Conservation (phyloP, 53 echinoderm and acorn worm genomes). For the Antedon mediterranea region DNA sequence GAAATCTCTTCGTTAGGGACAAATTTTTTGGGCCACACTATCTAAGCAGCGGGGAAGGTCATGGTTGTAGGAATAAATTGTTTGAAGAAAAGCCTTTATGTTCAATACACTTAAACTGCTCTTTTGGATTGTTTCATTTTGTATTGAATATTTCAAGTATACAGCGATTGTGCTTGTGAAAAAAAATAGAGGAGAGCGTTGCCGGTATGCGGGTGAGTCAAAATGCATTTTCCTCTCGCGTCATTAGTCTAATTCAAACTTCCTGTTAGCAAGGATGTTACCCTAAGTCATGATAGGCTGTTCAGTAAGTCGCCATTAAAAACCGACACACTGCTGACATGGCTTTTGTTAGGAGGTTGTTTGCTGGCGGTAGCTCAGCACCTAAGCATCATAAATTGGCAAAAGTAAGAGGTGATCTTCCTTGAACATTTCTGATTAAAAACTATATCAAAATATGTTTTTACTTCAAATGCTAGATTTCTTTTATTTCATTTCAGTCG, state of each 20-base stretch:
- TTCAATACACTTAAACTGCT: background rate
- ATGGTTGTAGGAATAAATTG: background rate
- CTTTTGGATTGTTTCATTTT: background rate
- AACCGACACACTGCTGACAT: background rate
- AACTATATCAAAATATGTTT: background rate
- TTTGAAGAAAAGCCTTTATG: background rate
- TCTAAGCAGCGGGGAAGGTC: background rate
- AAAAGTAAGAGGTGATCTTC: background rate
- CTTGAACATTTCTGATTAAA: no score
- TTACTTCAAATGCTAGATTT: background rate
- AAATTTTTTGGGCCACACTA: background rate
- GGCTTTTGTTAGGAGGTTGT: background rate
- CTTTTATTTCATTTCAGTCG: background rate
- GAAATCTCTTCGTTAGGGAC: background rate
- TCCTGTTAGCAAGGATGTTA: background rate
- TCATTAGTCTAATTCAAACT: background rate
- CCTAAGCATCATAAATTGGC: background rate
- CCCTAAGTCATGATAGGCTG: conserved; percentile 1
- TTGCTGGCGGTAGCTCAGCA: background rate
- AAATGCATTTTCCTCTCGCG: background rate
- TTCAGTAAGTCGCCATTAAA: background rate
- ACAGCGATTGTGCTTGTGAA: background rate
- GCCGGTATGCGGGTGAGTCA: conserved; percentile 1
- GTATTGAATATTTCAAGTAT: background rate
- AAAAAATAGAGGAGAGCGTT: background rate